Conservation (phyloP, 2,113 vertebrate genomes). For the Centropristis striata region DNA sequence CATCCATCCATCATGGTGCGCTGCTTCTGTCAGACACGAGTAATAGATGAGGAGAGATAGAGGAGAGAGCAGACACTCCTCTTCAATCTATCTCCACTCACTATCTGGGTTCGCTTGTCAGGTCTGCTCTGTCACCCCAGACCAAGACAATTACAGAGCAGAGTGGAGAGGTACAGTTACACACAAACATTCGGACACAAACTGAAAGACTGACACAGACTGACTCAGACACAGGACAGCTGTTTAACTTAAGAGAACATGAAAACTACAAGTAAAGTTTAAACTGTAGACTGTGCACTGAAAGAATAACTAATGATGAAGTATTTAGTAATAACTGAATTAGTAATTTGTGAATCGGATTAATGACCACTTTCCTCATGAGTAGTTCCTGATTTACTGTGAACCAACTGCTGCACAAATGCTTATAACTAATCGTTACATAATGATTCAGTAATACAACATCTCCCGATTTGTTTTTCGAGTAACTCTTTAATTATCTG, state of each 20-base stretch:
- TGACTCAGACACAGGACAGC: background rate
- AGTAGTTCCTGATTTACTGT: background rate
- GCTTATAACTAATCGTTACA: background rate
- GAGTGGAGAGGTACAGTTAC: constrained; percentile 10
- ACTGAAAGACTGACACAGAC: constrained; percentile 5
- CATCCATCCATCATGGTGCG: constrained; percentile 74
- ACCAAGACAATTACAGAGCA: constrained; percentile 61
- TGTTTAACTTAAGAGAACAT: constrained; percentile 11
- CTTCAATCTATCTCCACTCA: constrained; percentile 73
- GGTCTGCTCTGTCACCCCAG: constrained; percentile 66
- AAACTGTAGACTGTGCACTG: background rate
- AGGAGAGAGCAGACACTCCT: constrained; percentile 72
- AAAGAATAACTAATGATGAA: background rate
- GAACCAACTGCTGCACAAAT: background rate
- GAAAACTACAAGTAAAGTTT: background rate
- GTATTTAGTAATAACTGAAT: background rate
- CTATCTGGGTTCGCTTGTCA: constrained; percentile 75
- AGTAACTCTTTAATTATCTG: background rate
- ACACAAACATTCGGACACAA: constrained; percentile 17
- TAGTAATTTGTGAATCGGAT: background rate
- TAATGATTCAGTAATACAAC: background rate
- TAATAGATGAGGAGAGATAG: constrained; percentile 78
- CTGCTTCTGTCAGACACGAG: constrained; percentile 70
- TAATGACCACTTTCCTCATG: background rate
- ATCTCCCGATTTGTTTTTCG: background rate